Evolutionary conservation across 2,888 invertebrate species (phyloP).

Genomic region (Aplocera efformata): DNA sequence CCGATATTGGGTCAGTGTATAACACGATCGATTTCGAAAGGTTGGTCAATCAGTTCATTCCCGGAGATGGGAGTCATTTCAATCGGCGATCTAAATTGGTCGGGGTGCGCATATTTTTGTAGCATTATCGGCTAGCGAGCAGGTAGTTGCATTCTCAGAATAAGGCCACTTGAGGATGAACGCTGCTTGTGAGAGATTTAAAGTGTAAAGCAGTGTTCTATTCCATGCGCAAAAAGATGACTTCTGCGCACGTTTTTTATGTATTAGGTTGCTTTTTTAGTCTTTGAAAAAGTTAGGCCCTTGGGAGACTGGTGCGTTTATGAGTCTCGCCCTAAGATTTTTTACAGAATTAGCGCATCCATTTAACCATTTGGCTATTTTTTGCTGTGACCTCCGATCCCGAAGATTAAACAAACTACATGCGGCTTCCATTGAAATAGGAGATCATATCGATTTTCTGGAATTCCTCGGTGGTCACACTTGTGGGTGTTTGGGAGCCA

Average conservation of each 20-base stretch:
- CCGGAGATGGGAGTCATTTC: slow-evolving; percentile 25
- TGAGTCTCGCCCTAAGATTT: slow-evolving; percentile 25
- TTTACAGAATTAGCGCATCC: slow-evolving; percentile 39
- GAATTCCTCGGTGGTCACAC: slow-evolving; percentile 52
- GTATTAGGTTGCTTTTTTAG: background rate
- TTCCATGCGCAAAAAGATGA: slow-evolving; percentile 52
- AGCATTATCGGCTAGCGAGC: slow-evolving; percentile 65
- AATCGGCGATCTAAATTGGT: slow-evolving; percentile 58
- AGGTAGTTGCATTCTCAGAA: slow-evolving; percentile 75
- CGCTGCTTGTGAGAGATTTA: slow-evolving; percentile 36
- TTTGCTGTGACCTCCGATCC: slow-evolving; percentile 42
- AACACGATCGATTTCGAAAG: slow-evolving; percentile 53
- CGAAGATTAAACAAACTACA: slow-evolving; percentile 45
- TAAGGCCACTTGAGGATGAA: slow-evolving; percentile 52
- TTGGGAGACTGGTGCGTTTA: background rate
- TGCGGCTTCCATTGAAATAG: slow-evolving; percentile 53
- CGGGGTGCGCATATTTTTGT: slow-evolving; percentile 57
- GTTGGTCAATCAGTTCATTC: slow-evolving; percentile 41
- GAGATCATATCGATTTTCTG: slow-evolving; percentile 40
- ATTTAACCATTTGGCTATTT: slow-evolving; percentile 38
- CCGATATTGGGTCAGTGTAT: slow-evolving; percentile 55
- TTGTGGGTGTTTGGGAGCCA: slow-evolving; percentile 27
- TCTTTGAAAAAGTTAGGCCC: background rate
- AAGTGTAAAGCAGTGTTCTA: slow-evolving; percentile 42
- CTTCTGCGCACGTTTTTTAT: slow-evolving; percentile 35